These are phyloP conservation scores for Sorex araneus DNA, from an alignment of 2,113 vertebrate genomes.

Conservation along the genomic window DNA sequence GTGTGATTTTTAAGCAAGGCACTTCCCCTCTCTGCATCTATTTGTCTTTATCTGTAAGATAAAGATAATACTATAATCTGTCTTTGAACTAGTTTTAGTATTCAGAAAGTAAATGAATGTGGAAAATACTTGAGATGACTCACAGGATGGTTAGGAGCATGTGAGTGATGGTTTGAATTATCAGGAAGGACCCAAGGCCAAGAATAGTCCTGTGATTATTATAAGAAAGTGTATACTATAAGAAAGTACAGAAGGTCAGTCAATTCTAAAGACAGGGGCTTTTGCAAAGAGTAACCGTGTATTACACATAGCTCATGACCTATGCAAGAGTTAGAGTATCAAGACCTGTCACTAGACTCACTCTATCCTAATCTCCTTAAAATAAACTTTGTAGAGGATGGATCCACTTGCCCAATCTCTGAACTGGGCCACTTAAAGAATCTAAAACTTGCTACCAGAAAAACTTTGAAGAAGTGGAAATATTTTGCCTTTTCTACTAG, in stretches of 20 bases:
- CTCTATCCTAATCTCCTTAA: not conserved
- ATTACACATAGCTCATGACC: not conserved
- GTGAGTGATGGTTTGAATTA: not conserved
- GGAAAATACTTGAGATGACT: not conserved
- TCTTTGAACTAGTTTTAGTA: not conserved
- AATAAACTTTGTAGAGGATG: not conserved
- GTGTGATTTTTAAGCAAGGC: not conserved
- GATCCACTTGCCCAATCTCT: not conserved
- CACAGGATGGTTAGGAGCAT: not conserved
- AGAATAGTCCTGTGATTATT: not conserved
- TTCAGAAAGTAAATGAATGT: not conserved
- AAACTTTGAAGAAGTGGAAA: not conserved
- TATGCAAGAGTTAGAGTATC: not conserved
- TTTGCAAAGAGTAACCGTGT: not conserved
- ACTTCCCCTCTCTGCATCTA: conserved; percentile 6
- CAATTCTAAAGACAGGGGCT: too few species aligned
- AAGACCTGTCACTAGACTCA: not conserved
- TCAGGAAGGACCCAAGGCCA: not conserved
- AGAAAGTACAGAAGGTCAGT: not conserved
- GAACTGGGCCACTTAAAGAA: not conserved
- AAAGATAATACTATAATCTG: not conserved
- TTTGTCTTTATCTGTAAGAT: conserved; percentile 5
- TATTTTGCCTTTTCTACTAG: not conserved
- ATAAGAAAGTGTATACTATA: not conserved
- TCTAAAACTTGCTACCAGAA: not conserved